Conservation (phyloP, 2,888 invertebrate species). For the Lasioglossum zephyrum region DNA sequence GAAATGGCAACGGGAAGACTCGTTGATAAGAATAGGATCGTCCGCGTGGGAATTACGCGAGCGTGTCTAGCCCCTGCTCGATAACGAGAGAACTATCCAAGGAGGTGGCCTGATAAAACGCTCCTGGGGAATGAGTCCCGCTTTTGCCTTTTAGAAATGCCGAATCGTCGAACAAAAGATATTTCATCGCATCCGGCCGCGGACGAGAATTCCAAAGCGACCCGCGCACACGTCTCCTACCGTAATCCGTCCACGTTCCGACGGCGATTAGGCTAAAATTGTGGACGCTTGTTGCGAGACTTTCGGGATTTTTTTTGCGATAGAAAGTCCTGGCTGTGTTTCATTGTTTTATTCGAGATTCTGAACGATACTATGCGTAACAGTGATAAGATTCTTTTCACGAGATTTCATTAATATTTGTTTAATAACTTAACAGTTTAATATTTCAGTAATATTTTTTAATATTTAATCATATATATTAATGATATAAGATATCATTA, state of each 20-base stretch:
- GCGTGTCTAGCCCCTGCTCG: constrained; percentile 50
- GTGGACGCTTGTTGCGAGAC: not conserved
- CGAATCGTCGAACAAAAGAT: constrained; percentile 10
- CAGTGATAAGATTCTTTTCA: not conserved
- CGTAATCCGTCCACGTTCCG: not conserved
- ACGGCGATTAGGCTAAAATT: not conserved
- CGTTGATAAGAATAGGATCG: constrained; percentile 66
- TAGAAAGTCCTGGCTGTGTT: not conserved
- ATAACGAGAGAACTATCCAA: constrained; percentile 63
- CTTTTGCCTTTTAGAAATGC: constrained; percentile 22
- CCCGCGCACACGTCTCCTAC: not conserved
- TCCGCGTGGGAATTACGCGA: constrained; percentile 66
- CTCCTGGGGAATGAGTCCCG: constrained; percentile 23
- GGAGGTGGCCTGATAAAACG: constrained; percentile 52
- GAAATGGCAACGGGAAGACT: constrained; percentile 1
- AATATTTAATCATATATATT: too few species aligned
- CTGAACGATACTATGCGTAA: not conserved
- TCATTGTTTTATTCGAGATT: not conserved
- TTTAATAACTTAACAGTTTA: too few species aligned
- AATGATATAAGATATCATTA: too few species aligned
- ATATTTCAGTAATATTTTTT: too few species aligned
- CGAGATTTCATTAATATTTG: not conserved
- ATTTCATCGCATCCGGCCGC: constrained; percentile 9
- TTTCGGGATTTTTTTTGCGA: not conserved
- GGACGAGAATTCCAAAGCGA: not conserved